Base-by-base conservation (phyloP, 2,113 vertebrate species). In the Ia io region DNA sequence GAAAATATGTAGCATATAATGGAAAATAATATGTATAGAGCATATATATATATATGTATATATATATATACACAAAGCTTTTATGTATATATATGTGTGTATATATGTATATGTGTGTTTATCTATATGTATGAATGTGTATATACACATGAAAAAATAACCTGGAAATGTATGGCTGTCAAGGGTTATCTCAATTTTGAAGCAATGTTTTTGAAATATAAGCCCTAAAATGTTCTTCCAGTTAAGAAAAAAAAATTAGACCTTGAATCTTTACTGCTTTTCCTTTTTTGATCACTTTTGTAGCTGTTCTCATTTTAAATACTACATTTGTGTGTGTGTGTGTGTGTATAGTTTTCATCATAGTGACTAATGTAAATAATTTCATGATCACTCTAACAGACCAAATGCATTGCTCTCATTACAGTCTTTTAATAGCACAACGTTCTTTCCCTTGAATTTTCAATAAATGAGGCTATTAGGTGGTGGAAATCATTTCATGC, bases 401-500 rank as follows among this genome's bases (percentile, higher is more conserved):
- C 23, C 37, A 74, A 95, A 83, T 28, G 9, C 42, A 92, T 40
- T 74, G 53, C 73, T 90, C 25, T 92, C 84, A 92, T 95, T 94
- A 91, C 2, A 70, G 56, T 80, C 79, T 95, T 94, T 91, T 89
- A 89, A 90, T 94, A 92, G 40, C 47, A 84, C 42, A 18, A 14
- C 13, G 23, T 84, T 90, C 80, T 87, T 95, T 96, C 89, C 56
- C n/a, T 42, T 23, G 53, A 94, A 78, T 96, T 95, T 96, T 92
- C 90, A 92, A 28, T 85, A 89, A 80, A 51, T 91, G 78, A 25
- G n/a, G 78, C 53, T 94, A 85, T 95, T 96, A 97, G 28, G 83
- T 95, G 70, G 86, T 88, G n/a, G 92, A 96, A 96, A 96, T 97
- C 47, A 70, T 95, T 97, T 97, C 95, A 88, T 93, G 84, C 85